Percentiles rank a stretch among this genome's conserved stretches.
Conservation (phyloP, 1,140 invertebrate species). For the Ceratina japonica region DNA sequence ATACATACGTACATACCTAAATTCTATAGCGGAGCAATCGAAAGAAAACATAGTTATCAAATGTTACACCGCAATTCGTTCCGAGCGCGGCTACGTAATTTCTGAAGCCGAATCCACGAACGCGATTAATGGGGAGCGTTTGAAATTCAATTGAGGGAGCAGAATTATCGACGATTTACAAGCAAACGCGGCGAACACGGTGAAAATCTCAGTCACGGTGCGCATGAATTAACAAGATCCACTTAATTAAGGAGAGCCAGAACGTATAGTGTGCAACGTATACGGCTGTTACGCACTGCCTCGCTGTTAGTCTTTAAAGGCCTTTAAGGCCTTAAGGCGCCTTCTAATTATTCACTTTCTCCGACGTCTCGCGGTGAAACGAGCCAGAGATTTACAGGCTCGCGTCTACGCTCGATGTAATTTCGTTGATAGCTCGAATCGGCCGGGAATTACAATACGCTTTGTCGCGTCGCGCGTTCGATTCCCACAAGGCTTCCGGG, state of each 20-base stretch:
- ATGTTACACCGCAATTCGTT: not conserved
- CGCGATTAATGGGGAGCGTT: too few species aligned
- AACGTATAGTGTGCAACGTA: slow-evolving; percentile 49
- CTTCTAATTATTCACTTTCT: slow-evolving; percentile 75
- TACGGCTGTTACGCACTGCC: slow-evolving; percentile 65
- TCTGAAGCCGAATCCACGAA: not conserved
- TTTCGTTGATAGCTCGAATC: slow-evolving; percentile 50
- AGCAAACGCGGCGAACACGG: not conserved
- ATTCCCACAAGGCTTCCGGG: slow-evolving; percentile 19
- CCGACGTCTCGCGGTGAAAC: slow-evolving; percentile 53
- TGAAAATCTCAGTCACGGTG: slow-evolving; percentile 29
- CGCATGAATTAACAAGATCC: slow-evolving; percentile 58
- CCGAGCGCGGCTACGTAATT: too few species aligned
- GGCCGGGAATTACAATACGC: slow-evolving; percentile 36
- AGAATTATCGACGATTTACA: not conserved
- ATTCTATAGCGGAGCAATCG: too few species aligned
- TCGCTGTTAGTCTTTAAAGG: slow-evolving; percentile 44
- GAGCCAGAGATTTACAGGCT: slow-evolving; percentile 61
- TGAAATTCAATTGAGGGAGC: too few species aligned
- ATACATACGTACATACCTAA: too few species aligned
- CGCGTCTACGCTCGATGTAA: slow-evolving; percentile 58
- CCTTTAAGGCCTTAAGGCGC: slow-evolving; percentile 55
- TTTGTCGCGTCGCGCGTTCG: not conserved
- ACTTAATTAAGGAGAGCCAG: slow-evolving; percentile 65
- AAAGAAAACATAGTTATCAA: too few species aligned